Percentiles rank a stretch among this genome's conserved stretches.
Evolutionary conservation across 1,140 invertebrate genomes (phyloP).

Genomic region (Ceratosolen solmsi): DNA sequence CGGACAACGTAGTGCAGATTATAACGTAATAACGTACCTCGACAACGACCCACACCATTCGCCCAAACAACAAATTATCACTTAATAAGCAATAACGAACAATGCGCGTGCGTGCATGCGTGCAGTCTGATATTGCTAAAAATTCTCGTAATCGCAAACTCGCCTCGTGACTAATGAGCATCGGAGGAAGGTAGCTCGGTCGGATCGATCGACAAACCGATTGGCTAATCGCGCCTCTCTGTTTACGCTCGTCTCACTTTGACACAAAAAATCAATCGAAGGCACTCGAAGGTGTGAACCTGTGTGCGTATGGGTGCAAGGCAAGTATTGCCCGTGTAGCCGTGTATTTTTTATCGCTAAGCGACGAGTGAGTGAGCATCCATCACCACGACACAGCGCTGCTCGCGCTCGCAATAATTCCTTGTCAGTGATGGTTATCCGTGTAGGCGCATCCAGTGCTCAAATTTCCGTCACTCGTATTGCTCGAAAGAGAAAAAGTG

Average conservation of each 20-base stretch:
- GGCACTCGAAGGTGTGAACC: neutral
- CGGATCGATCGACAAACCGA: neutral
- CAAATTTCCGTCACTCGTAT: conserved; percentile 15
- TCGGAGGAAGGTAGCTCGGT: conserved; percentile 4
- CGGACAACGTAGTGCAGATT: no score
- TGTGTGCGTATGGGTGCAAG: neutral
- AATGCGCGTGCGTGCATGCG: no score
- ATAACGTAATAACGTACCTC: no score
- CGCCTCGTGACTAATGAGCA: conserved; percentile 20
- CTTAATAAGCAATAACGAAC: no score
- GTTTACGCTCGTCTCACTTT: neutral
- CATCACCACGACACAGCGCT: conserved; percentile 45
- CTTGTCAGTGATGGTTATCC: conserved; percentile 47
- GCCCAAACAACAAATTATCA: no score
- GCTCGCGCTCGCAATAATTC: conserved; percentile 47
- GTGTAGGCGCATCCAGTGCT: conserved; percentile 23
- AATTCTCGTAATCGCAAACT: neutral
- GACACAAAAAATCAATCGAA: conserved; percentile 40
- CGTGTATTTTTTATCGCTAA: conserved; percentile 39
- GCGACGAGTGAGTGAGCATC: conserved; percentile 48
- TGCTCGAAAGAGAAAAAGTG: neutral
- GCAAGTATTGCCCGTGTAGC: no score
- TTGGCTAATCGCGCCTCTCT: neutral
- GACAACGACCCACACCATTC: no score
- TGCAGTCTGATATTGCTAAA: neutral